These are phyloP conservation scores for Macrosoma leucophasiata DNA, from an alignment of 2,888 invertebrate genomes.

Conservation along the genomic window DNA sequence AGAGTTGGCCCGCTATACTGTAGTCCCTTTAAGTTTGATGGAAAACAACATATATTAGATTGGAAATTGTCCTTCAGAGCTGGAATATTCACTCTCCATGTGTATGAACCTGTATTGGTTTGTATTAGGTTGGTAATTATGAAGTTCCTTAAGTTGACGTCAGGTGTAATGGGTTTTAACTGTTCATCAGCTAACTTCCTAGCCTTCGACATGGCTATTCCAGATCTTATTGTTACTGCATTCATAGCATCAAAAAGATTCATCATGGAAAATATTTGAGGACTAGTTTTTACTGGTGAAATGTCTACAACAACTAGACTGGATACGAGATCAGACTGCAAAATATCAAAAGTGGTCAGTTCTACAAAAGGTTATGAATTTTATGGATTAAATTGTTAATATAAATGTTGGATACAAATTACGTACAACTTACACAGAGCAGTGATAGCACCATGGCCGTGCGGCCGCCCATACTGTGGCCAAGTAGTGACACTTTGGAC, in stretches of 20 bases:
- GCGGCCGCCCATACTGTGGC: constrained; percentile 98
- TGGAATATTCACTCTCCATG: constrained; percentile 89
- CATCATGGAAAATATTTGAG: constrained; percentile 77
- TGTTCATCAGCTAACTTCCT: constrained; percentile 78
- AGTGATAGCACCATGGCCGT: constrained; percentile 90
- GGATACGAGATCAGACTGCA: constrained; percentile 77
- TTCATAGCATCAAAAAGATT: constrained; percentile 81
- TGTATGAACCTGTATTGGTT: constrained; percentile 75
- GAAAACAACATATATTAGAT: constrained; percentile 79
- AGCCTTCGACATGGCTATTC: constrained; percentile 81
- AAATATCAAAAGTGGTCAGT: constrained; percentile 5
- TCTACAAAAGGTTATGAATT: too few species aligned
- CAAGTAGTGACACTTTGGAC: constrained; percentile 81
- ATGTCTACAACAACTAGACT: constrained; percentile 83
- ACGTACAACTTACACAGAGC: constrained; percentile 70
- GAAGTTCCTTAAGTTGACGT: constrained; percentile 82
- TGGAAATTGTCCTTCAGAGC: constrained; percentile 80
- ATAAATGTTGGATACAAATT: constrained; percentile 19
- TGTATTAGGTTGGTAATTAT: constrained; percentile 90
- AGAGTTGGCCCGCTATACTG: constrained; percentile 82
- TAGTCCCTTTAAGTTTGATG: constrained; percentile 61
- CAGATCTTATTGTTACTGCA: constrained; percentile 73
- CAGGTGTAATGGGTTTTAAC: constrained; percentile 73
- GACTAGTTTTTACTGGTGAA: constrained; percentile 79
- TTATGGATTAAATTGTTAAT: too few species aligned